Evolutionary conservation across 92 coral and sea anemone species (phyloP).

Genomic region (Isaurus tuberculatus): DNA sequence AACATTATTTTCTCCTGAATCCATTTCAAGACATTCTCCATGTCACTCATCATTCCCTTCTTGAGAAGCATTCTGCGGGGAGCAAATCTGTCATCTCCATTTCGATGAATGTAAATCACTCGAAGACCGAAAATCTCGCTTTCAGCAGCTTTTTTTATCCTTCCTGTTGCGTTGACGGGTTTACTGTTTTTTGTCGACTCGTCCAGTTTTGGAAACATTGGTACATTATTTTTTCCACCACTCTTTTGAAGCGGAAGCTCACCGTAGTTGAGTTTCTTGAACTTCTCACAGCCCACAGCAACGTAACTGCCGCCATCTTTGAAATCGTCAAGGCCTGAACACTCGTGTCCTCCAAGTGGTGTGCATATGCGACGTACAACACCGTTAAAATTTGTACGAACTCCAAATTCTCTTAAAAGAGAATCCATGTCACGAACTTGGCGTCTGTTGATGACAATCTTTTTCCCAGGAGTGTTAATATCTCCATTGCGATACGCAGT

Average conservation of each 20-base stretch:
- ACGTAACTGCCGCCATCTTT: constrained; percentile 81
- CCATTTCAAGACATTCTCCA: constrained; percentile 55
- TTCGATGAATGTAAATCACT: constrained; percentile 49
- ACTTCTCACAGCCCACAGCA: constrained; percentile 71
- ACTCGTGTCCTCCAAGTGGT: constrained; percentile 80
- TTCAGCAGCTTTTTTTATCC: constrained; percentile 34
- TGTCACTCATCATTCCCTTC: constrained; percentile 43
- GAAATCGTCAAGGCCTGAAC: constrained; percentile 68
- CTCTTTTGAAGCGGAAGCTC: constrained; percentile 2
- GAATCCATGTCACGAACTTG: constrained; percentile 81
- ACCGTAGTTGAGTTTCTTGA: constrained; percentile 58
- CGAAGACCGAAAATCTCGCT: constrained; percentile 53
- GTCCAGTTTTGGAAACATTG: constrained; percentile 14
- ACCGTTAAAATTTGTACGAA: constrained; percentile 59
- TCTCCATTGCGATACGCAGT: constrained; percentile 76
- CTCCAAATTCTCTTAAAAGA: constrained; percentile 66
- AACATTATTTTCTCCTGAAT: constrained; percentile 52
- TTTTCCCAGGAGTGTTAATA: constrained; percentile 62
- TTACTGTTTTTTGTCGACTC: background rate
- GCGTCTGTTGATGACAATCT: constrained; percentile 79
- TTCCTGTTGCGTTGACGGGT: background rate
- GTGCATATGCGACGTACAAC: constrained; percentile 87
- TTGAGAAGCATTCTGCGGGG: constrained; percentile 52
- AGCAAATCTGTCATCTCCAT: constrained; percentile 50
- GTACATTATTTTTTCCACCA: constrained; percentile 41